Percentiles rank a stretch among this genome's conserved stretches.
phyloP scores from a whole-genome alignment of 2,888 invertebrate genomes.

The Drosophila borealis region DNA sequence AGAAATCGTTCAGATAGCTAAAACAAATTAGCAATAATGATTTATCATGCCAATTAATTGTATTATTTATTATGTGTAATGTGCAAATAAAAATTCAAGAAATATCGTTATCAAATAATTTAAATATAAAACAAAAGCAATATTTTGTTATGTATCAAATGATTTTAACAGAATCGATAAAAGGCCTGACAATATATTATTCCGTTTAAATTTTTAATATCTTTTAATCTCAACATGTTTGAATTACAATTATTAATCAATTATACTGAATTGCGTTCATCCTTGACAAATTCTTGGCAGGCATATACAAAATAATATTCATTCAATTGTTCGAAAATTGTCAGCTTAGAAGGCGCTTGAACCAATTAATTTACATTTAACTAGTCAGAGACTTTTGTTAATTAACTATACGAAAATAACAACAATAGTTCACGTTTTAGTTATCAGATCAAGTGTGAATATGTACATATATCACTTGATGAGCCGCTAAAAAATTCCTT shows the following conservation, averaged over 20 bases:
- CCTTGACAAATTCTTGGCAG: neutral
- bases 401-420: neutral
- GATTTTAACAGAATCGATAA: neutral
- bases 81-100: too few species aligned
- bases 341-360: neutral
- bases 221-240: neutral
- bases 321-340: neutral
- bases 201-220: neutral
- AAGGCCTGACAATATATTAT: neutral
- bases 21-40: too few species aligned
- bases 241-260: neutral
- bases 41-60: too few species aligned
- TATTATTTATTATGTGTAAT: too few species aligned
- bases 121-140: too few species aligned
- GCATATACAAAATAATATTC: conserved; percentile 1
- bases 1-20: too few species aligned
- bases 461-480: neutral
- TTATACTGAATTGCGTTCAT: neutral
- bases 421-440: neutral
- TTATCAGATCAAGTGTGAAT: neutral
- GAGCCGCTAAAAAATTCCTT: too few species aligned
- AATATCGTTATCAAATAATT: too few species aligned
- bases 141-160: neutral
- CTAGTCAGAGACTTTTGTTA: neutral
- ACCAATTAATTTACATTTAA: neutral